phyloP scores from a whole-genome alignment of 2,888 invertebrate genomes.

The Drosophila fulvimacula region DNA sequence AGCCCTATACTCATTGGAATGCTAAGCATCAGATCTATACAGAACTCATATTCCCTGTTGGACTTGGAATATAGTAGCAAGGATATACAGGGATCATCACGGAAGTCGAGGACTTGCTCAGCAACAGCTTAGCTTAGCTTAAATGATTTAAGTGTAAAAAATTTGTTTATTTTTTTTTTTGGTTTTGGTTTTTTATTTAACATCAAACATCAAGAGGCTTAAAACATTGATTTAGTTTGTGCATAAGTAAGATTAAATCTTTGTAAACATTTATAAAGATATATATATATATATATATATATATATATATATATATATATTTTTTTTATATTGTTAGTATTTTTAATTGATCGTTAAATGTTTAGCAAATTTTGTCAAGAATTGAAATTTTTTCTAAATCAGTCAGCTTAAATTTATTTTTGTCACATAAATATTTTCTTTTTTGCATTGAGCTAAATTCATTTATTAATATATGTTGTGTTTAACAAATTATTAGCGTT shows the following conservation, averaged over 20 bases:
- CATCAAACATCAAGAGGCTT: conserved; percentile 75
- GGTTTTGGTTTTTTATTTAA: conserved; percentile 62
- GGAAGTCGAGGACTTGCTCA: neutral
- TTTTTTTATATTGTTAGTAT: neutral
- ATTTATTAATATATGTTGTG: neutral
- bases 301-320: too few species aligned
- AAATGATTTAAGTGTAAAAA: neutral
- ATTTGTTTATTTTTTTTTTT: neutral
- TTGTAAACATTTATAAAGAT: conserved; percentile 50
- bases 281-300: conserved; percentile 16
- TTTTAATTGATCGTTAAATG: conserved; percentile 11
- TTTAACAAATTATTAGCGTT: neutral
- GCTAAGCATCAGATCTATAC: neutral
- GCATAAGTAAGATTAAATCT: conserved; percentile 24
- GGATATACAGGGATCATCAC: neutral
- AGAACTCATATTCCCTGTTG: neutral
- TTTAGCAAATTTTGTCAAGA: conserved; percentile 32
- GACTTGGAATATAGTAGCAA: neutral
- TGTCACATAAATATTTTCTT: conserved; percentile 7
- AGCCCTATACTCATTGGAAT: neutral
- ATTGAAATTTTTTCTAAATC: conserved; percentile 22
- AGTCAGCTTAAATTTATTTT: conserved; percentile 17
- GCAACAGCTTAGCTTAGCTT: neutral
- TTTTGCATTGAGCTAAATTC: conserved; percentile 1
- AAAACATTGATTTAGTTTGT: conserved; percentile 63